These are phyloP conservation scores for Phenganax marumi DNA, from an alignment of 92 coral and sea anemone species.

Conservation along the genomic window DNA sequence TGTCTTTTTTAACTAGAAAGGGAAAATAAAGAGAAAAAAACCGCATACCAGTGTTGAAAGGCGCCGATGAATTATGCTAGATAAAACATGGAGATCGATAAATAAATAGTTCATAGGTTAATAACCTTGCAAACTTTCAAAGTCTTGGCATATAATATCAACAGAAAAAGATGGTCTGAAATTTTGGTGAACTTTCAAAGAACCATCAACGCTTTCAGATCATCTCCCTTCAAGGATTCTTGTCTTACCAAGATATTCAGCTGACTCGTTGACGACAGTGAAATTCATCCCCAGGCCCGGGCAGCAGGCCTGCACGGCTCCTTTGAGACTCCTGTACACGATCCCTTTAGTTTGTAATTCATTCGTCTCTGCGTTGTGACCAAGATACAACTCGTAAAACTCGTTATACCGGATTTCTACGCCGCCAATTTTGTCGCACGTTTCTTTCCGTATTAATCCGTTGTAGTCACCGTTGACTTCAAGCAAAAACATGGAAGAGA, in stretches of 20 bases:
- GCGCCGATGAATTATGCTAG: no score
- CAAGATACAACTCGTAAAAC: slow-evolving; percentile 6
- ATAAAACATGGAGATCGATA: no score
- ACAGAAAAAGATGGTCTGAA: no score
- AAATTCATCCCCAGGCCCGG: slow-evolving; percentile 6
- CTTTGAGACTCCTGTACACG: neutral
- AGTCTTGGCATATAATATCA: no score
- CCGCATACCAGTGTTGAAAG: no score
- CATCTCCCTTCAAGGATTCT: no score
- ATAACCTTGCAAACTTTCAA: no score
- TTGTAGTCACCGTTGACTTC: neutral
- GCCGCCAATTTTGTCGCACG: neutral
- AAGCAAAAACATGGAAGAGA: no score
- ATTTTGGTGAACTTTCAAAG: no score
- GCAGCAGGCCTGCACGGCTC: neutral
- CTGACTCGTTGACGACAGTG: neutral
- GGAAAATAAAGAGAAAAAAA: no score
- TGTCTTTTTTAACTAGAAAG: neutral
- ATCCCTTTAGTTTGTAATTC: neutral
- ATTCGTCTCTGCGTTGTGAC: neutral
- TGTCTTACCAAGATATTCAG: neutral
- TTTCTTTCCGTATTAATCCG: neutral
- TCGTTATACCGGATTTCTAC: slow-evolving; percentile 10
- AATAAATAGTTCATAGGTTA: no score
- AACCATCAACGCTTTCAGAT: no score